Evolutionary conservation across 2,797 vertebrate species (phyloP).

Genomic region (Gambelia wislizenii): DNA sequence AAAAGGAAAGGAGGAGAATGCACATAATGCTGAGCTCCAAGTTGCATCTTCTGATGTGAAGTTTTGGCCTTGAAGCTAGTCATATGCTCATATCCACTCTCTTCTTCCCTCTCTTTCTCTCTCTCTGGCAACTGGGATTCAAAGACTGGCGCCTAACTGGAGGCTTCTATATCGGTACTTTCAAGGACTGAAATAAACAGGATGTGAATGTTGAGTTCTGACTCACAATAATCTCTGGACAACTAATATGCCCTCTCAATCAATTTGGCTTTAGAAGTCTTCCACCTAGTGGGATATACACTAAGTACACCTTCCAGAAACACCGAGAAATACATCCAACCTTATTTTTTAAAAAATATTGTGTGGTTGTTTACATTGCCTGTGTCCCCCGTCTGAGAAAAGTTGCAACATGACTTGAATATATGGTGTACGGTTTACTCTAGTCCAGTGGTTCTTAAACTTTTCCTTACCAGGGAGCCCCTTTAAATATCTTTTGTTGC

Average conservation of each 20-base stretch:
- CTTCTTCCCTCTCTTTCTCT: not conserved
- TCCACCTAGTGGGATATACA: not conserved
- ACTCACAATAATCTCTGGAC: not conserved
- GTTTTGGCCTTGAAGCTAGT: too few species aligned
- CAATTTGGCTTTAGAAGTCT: not conserved
- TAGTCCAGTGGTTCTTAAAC: too few species aligned
- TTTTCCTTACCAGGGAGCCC: too few species aligned
- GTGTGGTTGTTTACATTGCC: too few species aligned
- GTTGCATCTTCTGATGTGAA: not conserved
- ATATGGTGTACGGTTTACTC: too few species aligned
- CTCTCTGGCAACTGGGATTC: not conserved
- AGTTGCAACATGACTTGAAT: too few species aligned
- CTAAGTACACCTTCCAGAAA: not conserved
- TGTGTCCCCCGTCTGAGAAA: too few species aligned
- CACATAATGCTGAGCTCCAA: not conserved
- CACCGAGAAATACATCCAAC: not conserved
- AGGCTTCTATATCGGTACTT: too few species aligned
- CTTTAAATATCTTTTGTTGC: too few species aligned
- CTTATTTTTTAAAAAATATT: too few species aligned
- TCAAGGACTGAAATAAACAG: not conserved
- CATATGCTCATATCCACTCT: too few species aligned
- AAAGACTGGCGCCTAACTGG: not conserved
- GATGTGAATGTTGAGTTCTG: not conserved
- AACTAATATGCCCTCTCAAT: not conserved
- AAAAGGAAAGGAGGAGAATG: not conserved